phyloP scores from a whole-genome alignment of 2,888 invertebrate genomes.

The Polia nebulosa region DNA sequence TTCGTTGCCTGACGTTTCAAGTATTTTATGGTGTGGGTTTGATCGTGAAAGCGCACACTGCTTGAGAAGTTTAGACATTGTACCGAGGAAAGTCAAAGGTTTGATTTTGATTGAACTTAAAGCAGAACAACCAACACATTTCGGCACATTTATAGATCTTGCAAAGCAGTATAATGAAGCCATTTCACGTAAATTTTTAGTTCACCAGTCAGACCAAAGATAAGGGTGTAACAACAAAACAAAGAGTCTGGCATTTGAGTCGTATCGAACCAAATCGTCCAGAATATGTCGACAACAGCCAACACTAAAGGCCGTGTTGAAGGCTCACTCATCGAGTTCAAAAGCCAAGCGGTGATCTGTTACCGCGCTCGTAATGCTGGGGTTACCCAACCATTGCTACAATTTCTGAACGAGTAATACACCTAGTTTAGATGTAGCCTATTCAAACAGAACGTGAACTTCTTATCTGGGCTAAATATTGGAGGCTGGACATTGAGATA shows the following conservation, averaged over 20 bases:
- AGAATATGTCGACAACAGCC: constrained; percentile 31
- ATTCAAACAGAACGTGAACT: constrained; percentile 54
- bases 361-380: constrained; percentile 76
- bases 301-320: constrained; percentile 74
- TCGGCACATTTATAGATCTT: too few species aligned
- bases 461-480: constrained; percentile 58
- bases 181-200: too few species aligned
- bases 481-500: constrained; percentile 45
- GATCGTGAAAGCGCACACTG: background rate
- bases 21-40: background rate
- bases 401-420: constrained; percentile 65
- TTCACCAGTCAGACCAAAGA: too few species aligned
- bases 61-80: too few species aligned
- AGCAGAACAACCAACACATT: background rate
- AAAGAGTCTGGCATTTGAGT: too few species aligned
- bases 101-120: too few species aligned
- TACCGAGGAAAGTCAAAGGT: too few species aligned
- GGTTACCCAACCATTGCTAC: constrained; percentile 78
- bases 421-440: constrained; percentile 42
- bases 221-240: too few species aligned
- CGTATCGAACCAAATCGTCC: constrained; percentile 1
- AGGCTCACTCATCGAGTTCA: constrained; percentile 90
- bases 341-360: constrained; percentile 87
- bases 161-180: too few species aligned
- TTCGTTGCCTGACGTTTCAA: background rate